These are phyloP conservation scores for Calidris pygmaea DNA, from an alignment of 2,113 vertebrate species.

Conservation along the genomic window DNA sequence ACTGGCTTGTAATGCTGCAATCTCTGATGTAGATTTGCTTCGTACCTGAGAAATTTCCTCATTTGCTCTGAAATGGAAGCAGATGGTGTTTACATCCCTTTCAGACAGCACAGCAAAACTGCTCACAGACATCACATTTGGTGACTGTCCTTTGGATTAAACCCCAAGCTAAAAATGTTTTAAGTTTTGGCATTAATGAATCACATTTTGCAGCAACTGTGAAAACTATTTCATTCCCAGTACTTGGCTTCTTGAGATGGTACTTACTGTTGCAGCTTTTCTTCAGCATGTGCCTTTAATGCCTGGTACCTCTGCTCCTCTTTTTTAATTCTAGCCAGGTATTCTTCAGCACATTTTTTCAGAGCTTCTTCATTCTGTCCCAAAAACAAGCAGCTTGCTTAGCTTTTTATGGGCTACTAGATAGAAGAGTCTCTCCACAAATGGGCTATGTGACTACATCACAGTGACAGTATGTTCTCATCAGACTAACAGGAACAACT, in stretches of 20 bases:
- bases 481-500: not conserved
- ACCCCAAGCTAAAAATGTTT: not conserved
- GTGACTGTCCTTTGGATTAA: not conserved
- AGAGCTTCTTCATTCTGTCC: constrained; percentile 88
- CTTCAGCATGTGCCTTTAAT: constrained; percentile 89
- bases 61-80: constrained; percentile 79
- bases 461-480: not conserved
- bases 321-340: constrained; percentile 80
- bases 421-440: not conserved
- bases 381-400: not conserved
- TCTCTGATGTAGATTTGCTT: constrained; percentile 79
- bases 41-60: constrained; percentile 85
- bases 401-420: not conserved
- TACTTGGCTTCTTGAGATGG: not conserved
- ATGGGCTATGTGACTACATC: not conserved
- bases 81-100: not conserved
- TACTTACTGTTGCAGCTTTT: constrained; percentile 86
- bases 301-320: constrained; percentile 89
- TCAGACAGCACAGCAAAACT: not conserved
- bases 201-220: not conserved
- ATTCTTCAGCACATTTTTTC: constrained; percentile 87
- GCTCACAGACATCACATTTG: not conserved
- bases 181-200: not conserved
- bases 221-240: not conserved
- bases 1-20: constrained; percentile 79